Evolutionary conservation across 2,113 vertebrate species (phyloP), one percentile per base, ranked within the genome.

Genomic region (Baryphthengus martii): DNA sequence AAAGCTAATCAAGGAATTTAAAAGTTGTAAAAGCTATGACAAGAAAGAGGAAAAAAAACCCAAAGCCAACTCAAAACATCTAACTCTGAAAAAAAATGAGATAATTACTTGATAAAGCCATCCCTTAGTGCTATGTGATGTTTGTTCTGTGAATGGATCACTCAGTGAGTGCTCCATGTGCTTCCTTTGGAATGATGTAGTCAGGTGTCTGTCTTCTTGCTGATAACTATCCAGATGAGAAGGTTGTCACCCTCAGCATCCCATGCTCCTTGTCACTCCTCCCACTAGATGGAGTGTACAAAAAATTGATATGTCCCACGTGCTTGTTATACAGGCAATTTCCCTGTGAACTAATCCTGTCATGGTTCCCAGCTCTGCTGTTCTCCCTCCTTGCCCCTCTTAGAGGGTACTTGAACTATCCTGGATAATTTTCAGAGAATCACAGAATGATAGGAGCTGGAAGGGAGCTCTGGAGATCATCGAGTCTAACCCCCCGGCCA

Each of bases 111-210:
- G 49, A 82, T 39, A 67, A 89, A 50, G 4, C 25, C 37, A 1
- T 59, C 29, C 17, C 11, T 65, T 50, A 25, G 12, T 45, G 35
- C 7, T 35, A 1, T 18, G 42, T 14, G 21, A 12, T 18, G 21
- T 13, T 59, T 65, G 16, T 65, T 74, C 62, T 61, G n/a, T 83
- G 71, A 63, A 83, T 47, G 37, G 88, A 44, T 83, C 81, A 39
- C 18, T 35, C 1, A 2, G 4, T 0, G 3, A 10, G 37, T 3
- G 2, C 6, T 82, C n/a, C 50, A 35, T 6, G 47, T 17, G 7
- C 17, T 59, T 72, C 35, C 66, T 65, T 65, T 88, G 42, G 66
- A 82, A 72, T 78, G 26, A 29, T 55, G 17, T 26, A 35, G 16
- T 16, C 23, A 47, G 16, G 26, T 14, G 3, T 6, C 28, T 40